These are phyloP conservation scores for Emydura subglobosa DNA, from an alignment of 2,113 vertebrate genomes.

Conservation along the genomic window DNA sequence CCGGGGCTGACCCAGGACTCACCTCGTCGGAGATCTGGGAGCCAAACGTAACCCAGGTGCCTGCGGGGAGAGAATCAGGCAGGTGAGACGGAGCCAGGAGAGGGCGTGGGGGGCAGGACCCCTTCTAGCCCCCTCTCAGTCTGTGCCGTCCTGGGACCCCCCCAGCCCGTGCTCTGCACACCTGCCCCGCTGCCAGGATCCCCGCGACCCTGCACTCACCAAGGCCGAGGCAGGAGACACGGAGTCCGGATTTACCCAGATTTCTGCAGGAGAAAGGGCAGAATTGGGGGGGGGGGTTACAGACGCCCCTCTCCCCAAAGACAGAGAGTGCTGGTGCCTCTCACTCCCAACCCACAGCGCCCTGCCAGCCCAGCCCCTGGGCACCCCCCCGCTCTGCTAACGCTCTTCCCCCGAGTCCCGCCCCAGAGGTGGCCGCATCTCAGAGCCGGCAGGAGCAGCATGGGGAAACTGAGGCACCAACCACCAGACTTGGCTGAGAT, in stretches of 20 bases:
- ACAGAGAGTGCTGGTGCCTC: neutral
- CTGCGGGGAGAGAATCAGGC: constrained; percentile 69
- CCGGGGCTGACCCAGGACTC: constrained; percentile 8
- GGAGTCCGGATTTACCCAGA: constrained; percentile 85
- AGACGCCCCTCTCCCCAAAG: neutral
- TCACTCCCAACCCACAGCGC: neutral
- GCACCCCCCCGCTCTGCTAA: too few species aligned
- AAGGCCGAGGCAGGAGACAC: constrained; percentile 85
- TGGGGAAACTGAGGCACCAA: neutral
- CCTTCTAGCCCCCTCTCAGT: too few species aligned
- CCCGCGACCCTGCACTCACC: constrained; percentile 71
- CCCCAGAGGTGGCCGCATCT: too few species aligned
- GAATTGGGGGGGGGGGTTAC: neutral
- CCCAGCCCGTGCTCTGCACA: neutral
- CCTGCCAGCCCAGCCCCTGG: too few species aligned
- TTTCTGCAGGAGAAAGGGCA: constrained; percentile 75
- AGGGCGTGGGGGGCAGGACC: neutral
- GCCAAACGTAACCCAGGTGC: constrained; percentile 94
- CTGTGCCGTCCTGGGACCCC: too few species aligned
- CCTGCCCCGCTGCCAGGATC: too few species aligned
- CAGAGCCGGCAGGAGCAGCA: too few species aligned
- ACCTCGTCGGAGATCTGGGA: constrained; percentile 95
- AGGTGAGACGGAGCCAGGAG: neutral
- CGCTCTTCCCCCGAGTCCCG: too few species aligned
- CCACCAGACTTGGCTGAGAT: neutral